These are phyloP conservation scores for Drosophila testacea DNA, from an alignment of 2,888 invertebrate genomes.

Conservation along the genomic window DNA sequence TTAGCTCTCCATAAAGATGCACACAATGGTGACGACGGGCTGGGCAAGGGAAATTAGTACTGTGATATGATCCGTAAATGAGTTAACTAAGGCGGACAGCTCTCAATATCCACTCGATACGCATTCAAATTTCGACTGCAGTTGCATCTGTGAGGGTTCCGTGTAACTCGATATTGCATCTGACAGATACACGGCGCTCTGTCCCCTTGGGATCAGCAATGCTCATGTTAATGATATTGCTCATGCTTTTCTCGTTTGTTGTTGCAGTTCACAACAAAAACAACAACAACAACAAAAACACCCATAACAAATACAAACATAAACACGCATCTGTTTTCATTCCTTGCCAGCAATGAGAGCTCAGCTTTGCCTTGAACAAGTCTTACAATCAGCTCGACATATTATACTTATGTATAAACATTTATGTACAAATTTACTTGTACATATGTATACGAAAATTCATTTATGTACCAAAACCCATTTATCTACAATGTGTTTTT, in stretches of 20 bases:
- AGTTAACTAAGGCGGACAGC: slow-evolving; percentile 48
- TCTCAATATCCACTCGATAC: slow-evolving; percentile 64
- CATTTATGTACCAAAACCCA: background rate
- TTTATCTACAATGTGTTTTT: background rate
- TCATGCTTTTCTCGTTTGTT: slow-evolving; percentile 24
- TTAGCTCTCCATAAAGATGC: slow-evolving; percentile 72
- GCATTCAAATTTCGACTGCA: slow-evolving; percentile 78
- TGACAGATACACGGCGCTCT: slow-evolving; percentile 74
- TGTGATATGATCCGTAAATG: slow-evolving; percentile 54
- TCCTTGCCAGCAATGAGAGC: slow-evolving; percentile 17
- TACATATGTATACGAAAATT: background rate
- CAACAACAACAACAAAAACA: slow-evolving; percentile 12
- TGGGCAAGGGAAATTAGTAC: slow-evolving; percentile 12
- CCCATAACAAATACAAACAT: slow-evolving; percentile 2
- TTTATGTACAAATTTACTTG: background rate
- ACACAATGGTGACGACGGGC: slow-evolving; percentile 10
- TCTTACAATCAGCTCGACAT: slow-evolving; percentile 50
- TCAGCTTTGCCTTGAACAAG: slow-evolving; percentile 41
- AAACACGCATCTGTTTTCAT: slow-evolving; percentile 60
- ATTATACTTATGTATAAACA: background rate
- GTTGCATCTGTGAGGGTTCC: slow-evolving; percentile 61
- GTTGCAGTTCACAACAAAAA: background rate
- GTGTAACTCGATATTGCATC: slow-evolving; percentile 75
- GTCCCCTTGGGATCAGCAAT: slow-evolving; percentile 48
- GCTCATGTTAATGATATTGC: slow-evolving; percentile 69